Percentiles rank a stretch among this genome's conserved stretches.
Evolutionary conservation across 2,113 vertebrate species (phyloP).

Genomic region (Hystrix brachyura): DNA sequence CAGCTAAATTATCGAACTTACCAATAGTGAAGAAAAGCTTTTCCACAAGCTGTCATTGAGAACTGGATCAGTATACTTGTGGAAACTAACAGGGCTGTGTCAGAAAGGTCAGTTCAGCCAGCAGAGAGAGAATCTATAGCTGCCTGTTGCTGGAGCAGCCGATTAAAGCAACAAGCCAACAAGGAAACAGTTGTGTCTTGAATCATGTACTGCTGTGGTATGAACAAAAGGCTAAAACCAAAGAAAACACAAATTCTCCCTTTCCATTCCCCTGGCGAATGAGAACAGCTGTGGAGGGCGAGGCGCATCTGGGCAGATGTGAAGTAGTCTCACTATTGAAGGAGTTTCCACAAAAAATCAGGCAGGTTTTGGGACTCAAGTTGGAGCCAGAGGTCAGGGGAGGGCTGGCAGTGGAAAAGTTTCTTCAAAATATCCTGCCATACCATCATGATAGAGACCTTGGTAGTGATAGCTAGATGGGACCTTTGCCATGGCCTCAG

Average conservation of each 20-base stretch:
- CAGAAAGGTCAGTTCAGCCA: not conserved
- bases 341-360: not conserved
- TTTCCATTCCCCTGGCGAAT: not conserved
- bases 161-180: not conserved
- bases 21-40: not conserved
- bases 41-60: not conserved
- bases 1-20: not conserved
- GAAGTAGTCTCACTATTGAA: not conserved
- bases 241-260: not conserved
- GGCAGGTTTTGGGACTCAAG: not conserved
- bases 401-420: not conserved
- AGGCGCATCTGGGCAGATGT: not conserved
- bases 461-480: not conserved
- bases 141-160: fast-evolving
- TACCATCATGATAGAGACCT: not conserved
- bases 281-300: fast-evolving
- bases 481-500: not conserved
- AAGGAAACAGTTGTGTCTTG: not conserved
- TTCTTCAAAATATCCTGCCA: not conserved
- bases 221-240: not conserved
- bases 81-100: not conserved
- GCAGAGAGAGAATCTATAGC: not conserved
- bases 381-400: not conserved
- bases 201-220: not conserved
- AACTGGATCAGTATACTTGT: not conserved